Percentiles rank a stretch among this genome's conserved stretches.
phyloP scores from a whole-genome alignment of 2,888 invertebrate species.

The Erebia epiphron region DNA sequence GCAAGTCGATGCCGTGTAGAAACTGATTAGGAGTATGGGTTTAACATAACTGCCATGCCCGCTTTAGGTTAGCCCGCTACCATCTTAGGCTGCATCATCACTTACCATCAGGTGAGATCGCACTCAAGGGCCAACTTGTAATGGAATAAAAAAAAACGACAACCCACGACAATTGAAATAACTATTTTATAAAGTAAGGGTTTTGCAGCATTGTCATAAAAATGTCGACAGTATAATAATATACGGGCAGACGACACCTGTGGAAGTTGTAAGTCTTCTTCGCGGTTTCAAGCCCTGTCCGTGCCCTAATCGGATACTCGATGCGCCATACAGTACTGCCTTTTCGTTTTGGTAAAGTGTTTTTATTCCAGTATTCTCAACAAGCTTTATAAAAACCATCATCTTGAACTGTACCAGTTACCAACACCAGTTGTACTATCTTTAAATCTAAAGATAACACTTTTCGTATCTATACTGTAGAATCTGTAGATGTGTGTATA shows the following conservation, averaged over 20 bases:
- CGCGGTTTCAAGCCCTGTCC: constrained; percentile 58
- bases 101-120: too few species aligned
- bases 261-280: constrained; percentile 75
- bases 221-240: constrained; percentile 46
- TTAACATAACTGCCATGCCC: too few species aligned
- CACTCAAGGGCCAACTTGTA: too few species aligned
- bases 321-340: constrained; percentile 26
- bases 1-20: too few species aligned
- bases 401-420: not conserved
- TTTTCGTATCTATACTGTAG: not conserved
- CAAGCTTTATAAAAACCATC: not conserved
- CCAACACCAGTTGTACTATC: not conserved
- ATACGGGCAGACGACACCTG: constrained; percentile 70
- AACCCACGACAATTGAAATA: not conserved
- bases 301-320: constrained; percentile 40
- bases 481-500: not conserved
- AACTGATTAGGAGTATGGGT: too few species aligned
- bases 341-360: constrained; percentile 15
- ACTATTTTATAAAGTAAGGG: constrained; percentile 22
- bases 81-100: too few species aligned
- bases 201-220: constrained; percentile 52
- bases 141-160: not conserved
- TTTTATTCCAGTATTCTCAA: not conserved
- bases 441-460: not conserved
- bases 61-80: too few species aligned